Base-by-base conservation (phyloP, 2,888 invertebrate genomes). In the Ormyrus thymus region DNA sequence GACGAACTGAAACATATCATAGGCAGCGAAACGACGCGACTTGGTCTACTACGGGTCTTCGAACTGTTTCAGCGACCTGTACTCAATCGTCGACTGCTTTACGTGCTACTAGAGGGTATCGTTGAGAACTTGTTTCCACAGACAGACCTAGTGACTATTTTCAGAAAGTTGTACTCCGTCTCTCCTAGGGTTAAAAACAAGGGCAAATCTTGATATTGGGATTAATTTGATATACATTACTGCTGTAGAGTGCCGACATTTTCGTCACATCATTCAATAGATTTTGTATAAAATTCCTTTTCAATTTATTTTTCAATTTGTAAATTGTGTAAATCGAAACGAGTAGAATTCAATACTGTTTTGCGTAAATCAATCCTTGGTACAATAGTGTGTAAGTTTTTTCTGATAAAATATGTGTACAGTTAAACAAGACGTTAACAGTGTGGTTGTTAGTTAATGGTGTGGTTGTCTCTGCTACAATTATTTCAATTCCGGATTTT, bases 1-100 rank as follows among this genome's bases (percentile, higher is more conserved):
- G 97, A 98, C 90, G 97, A 98, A 89, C 91, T 98, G 79, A 94
- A 95, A 84, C 96, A 96, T 87, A 94, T 98, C 84, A 95, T 98
- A 77, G 98, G 98, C 0, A 95, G 95, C 61, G 97, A 97, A 87
- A 96, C 97, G 2, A 96, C 96, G 4, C 92, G 96, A 43, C 92
- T 95, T 83, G 97, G 97, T 6, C 91, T 97, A 11, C 91, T 96
- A 73, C 94, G 95, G 11, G 94, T 97, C 46, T 97, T 97, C 89
- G 96, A 97, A 86, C 92, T 97, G 85, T 95, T 97, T 85, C 98
- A 98, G 91, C 94, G 95, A 84, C 94, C 95, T 83, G 93, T 94
- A 84, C 93, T 98, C 76, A 98, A 98, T 90, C 93, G 94, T 86
- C 92, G 98, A 85, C 92, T 98, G 72, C 91, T 95, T 69, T 95